These are phyloP conservation scores for Alethe castanea DNA, from an alignment of 2,113 vertebrate species.

Conservation along the genomic window DNA sequence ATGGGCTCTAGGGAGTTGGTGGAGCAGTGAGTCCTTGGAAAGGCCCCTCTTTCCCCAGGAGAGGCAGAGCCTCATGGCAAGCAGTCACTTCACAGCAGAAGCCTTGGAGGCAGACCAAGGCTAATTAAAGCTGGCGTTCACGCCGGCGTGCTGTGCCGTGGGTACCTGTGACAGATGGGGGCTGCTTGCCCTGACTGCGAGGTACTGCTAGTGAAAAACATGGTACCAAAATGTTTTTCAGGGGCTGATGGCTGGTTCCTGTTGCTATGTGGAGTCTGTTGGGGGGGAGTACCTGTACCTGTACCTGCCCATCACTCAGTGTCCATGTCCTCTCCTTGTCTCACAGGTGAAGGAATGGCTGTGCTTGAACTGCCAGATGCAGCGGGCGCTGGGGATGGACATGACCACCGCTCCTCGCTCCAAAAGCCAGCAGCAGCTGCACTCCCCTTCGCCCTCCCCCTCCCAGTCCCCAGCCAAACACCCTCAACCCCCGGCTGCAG, in stretches of 20 bases:
- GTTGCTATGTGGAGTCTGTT: not conserved
- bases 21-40: fast-evolving
- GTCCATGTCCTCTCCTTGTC: not conserved
- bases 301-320: not conserved
- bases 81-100: not conserved
- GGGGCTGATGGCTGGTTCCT: not conserved
- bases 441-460: conserved; percentile 82
- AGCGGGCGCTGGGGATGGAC: conserved; percentile 97
- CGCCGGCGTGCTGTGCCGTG: fast-evolving
- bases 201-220: not conserved
- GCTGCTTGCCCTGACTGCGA: not conserved
- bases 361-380: conserved; percentile 99
- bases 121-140: conserved; percentile 12
- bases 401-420: conserved; percentile 96
- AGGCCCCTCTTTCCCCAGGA: not conserved
- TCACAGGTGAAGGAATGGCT: conserved; percentile 96
- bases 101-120: not conserved
- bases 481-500: fast-evolving
- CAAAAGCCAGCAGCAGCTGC: conserved; percentile 96
- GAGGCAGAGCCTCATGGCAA: not conserved
- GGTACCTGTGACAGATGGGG: conserved; percentile 41
- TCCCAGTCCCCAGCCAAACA: conserved; percentile 82
- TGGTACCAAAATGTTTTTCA: not conserved
- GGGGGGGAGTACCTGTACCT: too few relatives aligned
- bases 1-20: not conserved